Evolutionary conservation across 2,888 invertebrate species (phyloP).

Genomic region (Flabesymbios commensalis): DNA sequence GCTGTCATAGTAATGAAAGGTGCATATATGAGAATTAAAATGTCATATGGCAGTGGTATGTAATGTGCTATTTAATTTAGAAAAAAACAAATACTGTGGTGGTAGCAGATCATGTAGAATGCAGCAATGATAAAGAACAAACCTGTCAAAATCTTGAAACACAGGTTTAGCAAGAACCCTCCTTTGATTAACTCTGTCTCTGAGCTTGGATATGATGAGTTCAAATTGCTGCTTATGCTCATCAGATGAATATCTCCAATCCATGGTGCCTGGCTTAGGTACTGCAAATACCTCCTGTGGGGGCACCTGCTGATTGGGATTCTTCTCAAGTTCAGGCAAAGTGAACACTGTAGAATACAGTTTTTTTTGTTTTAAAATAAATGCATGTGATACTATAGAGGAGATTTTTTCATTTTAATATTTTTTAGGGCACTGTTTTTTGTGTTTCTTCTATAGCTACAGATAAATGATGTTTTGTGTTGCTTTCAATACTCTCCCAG

Average conservation of each 20-base stretch:
- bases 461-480: no score
- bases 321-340: constrained; percentile 55
- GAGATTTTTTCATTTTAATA: no score
- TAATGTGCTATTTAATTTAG: no score
- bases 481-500: no score
- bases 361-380: no score
- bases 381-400: no score
- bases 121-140: neutral
- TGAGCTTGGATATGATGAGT: constrained; percentile 51
- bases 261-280: constrained; percentile 58
- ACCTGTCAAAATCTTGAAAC: constrained; percentile 62
- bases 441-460: no score
- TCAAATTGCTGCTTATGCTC: constrained; percentile 51
- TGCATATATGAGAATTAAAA: no score
- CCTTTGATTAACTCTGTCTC: constrained; percentile 50
- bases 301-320: constrained; percentile 50
- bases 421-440: no score
- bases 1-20: no score
- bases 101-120: neutral
- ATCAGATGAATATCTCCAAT: constrained; percentile 49
- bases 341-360: constrained; percentile 54
- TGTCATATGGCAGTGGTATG: no score
- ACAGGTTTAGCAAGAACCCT: constrained; percentile 55
- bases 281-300: constrained; percentile 53
- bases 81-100: no score